Evolutionary conservation across 2,888 invertebrate genomes (phyloP).

Genomic region (Caenorhabditis angaria): DNA sequence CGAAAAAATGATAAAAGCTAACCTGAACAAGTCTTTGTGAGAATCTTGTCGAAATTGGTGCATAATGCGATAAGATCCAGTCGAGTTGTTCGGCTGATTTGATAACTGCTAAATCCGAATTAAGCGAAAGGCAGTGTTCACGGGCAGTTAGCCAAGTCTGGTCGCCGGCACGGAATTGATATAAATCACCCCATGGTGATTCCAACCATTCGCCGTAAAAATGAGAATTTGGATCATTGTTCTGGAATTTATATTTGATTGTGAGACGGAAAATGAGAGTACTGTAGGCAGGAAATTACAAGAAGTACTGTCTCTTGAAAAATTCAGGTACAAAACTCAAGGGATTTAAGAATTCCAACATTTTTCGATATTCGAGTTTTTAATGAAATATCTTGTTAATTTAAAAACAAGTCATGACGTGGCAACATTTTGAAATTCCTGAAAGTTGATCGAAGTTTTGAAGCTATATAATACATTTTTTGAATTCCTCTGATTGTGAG

Average conservation of each 20-base stretch:
- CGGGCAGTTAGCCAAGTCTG: constrained; percentile 42
- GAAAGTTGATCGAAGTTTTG: background rate
- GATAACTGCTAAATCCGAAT: constrained; percentile 39
- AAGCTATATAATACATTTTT: background rate
- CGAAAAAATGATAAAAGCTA: constrained; percentile 8
- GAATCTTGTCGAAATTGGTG: constrained; percentile 41
- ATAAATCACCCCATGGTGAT: constrained; percentile 44
- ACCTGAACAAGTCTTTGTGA: constrained; percentile 41
- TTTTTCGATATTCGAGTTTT: too few relatives aligned
- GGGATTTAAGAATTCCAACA: too few relatives aligned
- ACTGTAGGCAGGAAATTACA: too few relatives aligned
- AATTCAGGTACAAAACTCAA: too few relatives aligned
- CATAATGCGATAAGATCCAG: constrained; percentile 48
- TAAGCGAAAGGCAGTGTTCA: constrained; percentile 44
- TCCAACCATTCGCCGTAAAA: constrained; percentile 44
- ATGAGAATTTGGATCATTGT: constrained; percentile 5
- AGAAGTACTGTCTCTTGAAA: too few relatives aligned
- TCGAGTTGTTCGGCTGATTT: constrained; percentile 36
- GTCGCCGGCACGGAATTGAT: constrained; percentile 41
- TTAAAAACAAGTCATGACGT: too few relatives aligned
- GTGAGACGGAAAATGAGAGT: background rate
- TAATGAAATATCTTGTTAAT: too few relatives aligned
- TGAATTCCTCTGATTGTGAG: background rate
- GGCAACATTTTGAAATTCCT: too few relatives aligned
- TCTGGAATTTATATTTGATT: background rate